A percentile compares a stretch with the other conserved stretches of the same genome.
phyloP scores from a whole-genome alignment of 2,888 invertebrate species.

The Caenorhabditis sp. region DNA sequence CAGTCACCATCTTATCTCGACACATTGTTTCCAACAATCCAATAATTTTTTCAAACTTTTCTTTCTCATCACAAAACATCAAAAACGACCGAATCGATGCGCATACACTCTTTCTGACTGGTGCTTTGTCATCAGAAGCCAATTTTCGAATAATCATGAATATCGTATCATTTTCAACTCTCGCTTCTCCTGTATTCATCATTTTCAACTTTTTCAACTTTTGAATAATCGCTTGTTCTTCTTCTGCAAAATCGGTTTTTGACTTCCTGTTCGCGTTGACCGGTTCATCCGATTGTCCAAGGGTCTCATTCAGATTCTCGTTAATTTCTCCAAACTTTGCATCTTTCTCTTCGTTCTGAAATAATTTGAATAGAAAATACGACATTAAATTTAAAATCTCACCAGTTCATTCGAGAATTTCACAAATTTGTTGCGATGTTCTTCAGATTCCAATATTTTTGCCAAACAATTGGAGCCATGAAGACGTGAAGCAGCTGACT shows the following conservation, averaged over 20 bases:
- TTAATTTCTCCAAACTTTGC: constrained; percentile 16
- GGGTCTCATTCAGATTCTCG: constrained; percentile 6
- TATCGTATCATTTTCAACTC: constrained; percentile 23
- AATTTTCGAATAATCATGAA: constrained; percentile 20
- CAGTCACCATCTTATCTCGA: constrained; percentile 20
- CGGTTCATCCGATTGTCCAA: background rate
- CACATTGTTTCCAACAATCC: constrained; percentile 12
- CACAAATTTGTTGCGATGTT: constrained; percentile 14
- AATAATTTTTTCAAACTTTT: constrained; percentile 17
- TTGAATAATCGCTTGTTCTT: constrained; percentile 13
- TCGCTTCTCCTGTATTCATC: constrained; percentile 25
- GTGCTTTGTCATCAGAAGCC: constrained; percentile 23
- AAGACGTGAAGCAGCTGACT: constrained; percentile 11
- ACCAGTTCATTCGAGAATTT: constrained; percentile 9
- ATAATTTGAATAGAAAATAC: background rate
- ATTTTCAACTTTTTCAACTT: constrained; percentile 20
- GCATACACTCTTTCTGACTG: constrained; percentile 24
- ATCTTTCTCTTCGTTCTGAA: constrained; percentile 12
- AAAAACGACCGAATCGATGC: constrained; percentile 7
- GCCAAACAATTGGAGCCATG: constrained; percentile 20
- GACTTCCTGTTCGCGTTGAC: background rate
- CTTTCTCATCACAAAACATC: constrained; percentile 10
- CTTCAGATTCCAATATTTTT: constrained; percentile 14
- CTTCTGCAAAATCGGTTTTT: constrained; percentile 14
- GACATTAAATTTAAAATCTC: background rate